Conservation (phyloP, 1,140 invertebrate species). For the silkworm (Bombyx mori) region ASM3026992v2 NC_085116.1:197001-197500, state of each 20-base stretch:
- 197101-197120: constrained; percentile 8
- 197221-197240: constrained; percentile 20
- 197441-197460: constrained; percentile 7
- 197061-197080: constrained; percentile 34
- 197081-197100: constrained; percentile 29
- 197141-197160: constrained; percentile 18
- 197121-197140: background rate
- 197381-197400: constrained; percentile 24
- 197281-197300: constrained; percentile 23
- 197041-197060: constrained; percentile 28
- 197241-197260: constrained; percentile 32
- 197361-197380: constrained; percentile 28
- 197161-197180: constrained; percentile 18
- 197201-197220: no score
- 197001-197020: constrained; percentile 19
- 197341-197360: constrained; percentile 20
- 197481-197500: constrained; percentile 24
- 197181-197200: no score
- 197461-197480: constrained; percentile 15
- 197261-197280: constrained; percentile 20
- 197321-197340: constrained; percentile 23
- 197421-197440: constrained; percentile 23
- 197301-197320: constrained; percentile 25
- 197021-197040: constrained; percentile 22
- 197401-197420: constrained; percentile 20